Percentiles rank a stretch among this genome's conserved stretches.
phyloP scores from a whole-genome alignment of 1,140 invertebrate species.

The Trinorchestia longiramus region DNA sequence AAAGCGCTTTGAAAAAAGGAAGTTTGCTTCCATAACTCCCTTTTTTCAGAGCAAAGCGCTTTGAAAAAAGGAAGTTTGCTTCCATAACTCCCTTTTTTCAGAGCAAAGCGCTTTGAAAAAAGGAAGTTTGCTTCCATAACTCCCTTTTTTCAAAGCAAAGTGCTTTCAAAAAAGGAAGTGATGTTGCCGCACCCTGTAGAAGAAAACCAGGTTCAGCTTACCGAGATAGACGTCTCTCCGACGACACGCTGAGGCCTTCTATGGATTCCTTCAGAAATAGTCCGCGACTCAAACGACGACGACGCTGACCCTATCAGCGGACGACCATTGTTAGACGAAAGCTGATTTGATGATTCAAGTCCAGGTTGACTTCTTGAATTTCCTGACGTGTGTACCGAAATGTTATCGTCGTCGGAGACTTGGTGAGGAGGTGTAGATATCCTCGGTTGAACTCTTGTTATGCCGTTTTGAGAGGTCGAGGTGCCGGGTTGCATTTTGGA shows the following conservation, averaged over 20 bases:
- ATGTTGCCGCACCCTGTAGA: not conserved
- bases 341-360: not conserved
- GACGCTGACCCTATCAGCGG: not conserved
- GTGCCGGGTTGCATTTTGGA: not conserved
- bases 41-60: not conserved
- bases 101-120: not conserved
- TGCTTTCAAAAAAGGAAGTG: not conserved
- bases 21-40: too few relatives aligned
- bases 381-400: not conserved
- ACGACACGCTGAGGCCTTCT: not conserved
- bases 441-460: not conserved
- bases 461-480: not conserved
- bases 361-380: not conserved
- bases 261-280: not conserved
- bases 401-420: not conserved
- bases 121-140: not conserved
- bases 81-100: not conserved
- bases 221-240: not conserved
- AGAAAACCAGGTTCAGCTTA: not conserved
- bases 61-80: not conserved
- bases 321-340: not conserved
- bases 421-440: not conserved
- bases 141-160: not conserved
- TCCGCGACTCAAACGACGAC: not conserved
- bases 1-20: too few relatives aligned